phyloP scores from a whole-genome alignment of 2,113 vertebrate genomes.

The Cyanoliseus patagonus region DNA sequence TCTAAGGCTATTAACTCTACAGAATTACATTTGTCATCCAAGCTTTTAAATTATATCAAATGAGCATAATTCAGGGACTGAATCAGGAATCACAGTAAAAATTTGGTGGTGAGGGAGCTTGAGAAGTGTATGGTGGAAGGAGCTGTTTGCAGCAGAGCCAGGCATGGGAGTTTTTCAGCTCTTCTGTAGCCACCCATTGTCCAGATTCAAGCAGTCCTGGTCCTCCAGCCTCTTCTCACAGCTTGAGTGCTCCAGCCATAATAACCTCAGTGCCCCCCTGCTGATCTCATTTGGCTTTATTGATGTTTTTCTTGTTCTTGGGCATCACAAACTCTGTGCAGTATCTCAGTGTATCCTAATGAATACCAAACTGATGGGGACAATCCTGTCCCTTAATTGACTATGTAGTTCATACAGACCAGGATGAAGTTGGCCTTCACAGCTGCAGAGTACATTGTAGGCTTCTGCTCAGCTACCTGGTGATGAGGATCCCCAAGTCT shows the following conservation, averaged over 20 bases:
- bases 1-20: not conserved
- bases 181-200: rapidly evolving
- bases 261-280: not conserved
- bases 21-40: not conserved
- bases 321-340: not conserved
- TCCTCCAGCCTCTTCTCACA: not conserved
- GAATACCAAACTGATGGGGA: not conserved
- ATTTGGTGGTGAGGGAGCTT: not conserved
- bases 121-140: not conserved
- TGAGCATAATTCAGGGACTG: not conserved
- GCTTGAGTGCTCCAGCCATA: not conserved
- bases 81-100: not conserved
- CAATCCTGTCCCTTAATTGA: not conserved
- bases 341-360: not conserved
- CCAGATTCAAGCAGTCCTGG: not conserved
- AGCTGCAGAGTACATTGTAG: not conserved
- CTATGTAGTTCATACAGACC: not conserved
- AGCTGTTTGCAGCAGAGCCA: not conserved
- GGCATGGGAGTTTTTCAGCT: not conserved
- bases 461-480: not conserved
- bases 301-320: not conserved
- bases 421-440: not conserved
- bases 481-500: rapidly evolving
- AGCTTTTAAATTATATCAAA: not conserved
- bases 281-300: not conserved